Percentiles rank a stretch among this genome's conserved stretches.
phyloP scores from a whole-genome alignment of 2,888 invertebrate species.

The Scaptomyza tumidula region DNA sequence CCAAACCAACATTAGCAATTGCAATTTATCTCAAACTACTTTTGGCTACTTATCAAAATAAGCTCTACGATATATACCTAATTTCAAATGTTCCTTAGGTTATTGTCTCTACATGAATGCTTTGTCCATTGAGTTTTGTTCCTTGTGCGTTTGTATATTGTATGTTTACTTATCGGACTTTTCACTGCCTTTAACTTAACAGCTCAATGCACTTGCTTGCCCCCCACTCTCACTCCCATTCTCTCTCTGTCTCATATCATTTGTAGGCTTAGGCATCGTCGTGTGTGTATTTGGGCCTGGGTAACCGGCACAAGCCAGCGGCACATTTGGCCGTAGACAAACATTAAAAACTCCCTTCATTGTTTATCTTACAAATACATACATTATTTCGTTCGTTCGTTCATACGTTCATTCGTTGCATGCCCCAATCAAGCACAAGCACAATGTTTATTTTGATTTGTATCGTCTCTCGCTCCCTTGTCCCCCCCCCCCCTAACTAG shows the following conservation, averaged over 20 bases:
- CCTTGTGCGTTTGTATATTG: background rate
- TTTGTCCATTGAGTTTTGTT: background rate
- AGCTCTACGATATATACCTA: background rate
- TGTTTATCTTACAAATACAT: conserved; percentile 74
- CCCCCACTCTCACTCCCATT: background rate
- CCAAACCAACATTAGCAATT: conserved; percentile 8
- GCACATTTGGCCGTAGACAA: conserved; percentile 48
- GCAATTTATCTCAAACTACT: conserved; percentile 14
- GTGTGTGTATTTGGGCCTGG: background rate
- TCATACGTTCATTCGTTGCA: conserved; percentile 43
- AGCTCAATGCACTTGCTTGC: conserved; percentile 56
- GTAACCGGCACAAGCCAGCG: conserved; percentile 17
- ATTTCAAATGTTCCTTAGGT: no score
- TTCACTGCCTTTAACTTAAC: conserved; percentile 42
- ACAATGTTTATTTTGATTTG: conserved; percentile 73
- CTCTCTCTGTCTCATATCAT: conserved; percentile 8
- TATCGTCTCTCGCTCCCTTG: conserved; percentile 6
- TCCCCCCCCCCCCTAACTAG: background rate
- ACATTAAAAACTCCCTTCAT: conserved; percentile 56
- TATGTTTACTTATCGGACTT: conserved; percentile 36
- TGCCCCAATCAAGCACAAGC: conserved; percentile 55
- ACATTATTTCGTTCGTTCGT: conserved; percentile 36
- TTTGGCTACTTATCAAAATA: background rate
- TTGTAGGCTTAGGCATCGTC: conserved; percentile 35
- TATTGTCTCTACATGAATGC: no score